phyloP scores from a whole-genome alignment of 2,888 invertebrate species.

The Deroplatys truncata region DNA sequence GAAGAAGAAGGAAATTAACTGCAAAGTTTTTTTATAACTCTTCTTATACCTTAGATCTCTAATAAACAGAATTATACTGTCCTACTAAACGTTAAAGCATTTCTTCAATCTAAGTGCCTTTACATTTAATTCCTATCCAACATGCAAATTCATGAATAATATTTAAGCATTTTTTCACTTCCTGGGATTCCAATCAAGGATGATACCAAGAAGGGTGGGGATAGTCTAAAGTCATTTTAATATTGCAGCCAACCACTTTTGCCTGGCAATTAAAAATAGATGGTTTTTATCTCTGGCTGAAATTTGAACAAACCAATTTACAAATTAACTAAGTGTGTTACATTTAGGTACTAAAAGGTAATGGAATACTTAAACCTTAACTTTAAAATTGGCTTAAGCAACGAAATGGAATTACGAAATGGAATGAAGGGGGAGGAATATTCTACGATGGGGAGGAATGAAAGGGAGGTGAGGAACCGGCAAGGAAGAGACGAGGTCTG shows the following conservation, averaged over 20 bases:
- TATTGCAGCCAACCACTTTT: not conserved
- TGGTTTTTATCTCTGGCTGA: not conserved
- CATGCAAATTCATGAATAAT: too few species aligned
- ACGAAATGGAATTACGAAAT: not conserved
- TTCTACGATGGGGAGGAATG: not conserved
- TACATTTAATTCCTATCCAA: too few species aligned
- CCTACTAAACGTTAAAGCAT: too few species aligned
- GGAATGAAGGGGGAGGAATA: not conserved
- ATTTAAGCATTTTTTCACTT: too few species aligned
- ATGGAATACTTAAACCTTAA: not conserved
- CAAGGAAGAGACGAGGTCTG: slow-evolving; percentile 7
- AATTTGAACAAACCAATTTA: not conserved
- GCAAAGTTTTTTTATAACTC: too few species aligned
- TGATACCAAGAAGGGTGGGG: not conserved
- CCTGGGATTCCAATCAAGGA: not conserved
- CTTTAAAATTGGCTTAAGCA: not conserved
- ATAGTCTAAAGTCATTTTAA: not conserved
- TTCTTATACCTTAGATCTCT: too few species aligned
- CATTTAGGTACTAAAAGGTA: not conserved
- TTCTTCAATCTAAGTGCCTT: too few species aligned
- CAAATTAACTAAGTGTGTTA: not conserved
- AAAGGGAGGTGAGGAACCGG: not conserved
- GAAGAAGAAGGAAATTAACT: too few species aligned
- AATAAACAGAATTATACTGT: too few species aligned
- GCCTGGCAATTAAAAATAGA: not conserved